These are phyloP conservation scores for Takifugu bimaculatus DNA, from an alignment of 2,113 vertebrate genomes.

Conservation along the genomic window DNA sequence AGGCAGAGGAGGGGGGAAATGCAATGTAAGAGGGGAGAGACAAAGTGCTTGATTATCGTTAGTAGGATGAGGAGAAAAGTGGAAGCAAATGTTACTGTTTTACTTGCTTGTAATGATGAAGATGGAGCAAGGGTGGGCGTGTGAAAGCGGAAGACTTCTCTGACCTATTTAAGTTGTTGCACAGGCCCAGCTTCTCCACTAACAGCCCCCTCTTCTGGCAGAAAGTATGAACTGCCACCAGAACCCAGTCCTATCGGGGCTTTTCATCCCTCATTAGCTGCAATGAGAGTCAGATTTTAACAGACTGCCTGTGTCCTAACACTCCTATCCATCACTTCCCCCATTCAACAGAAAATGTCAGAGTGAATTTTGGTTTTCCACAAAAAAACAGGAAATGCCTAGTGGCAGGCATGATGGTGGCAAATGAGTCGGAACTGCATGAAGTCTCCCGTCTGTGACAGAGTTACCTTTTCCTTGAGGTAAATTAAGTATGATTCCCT, in stretches of 20 bases:
- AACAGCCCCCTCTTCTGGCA: constrained; percentile 64
- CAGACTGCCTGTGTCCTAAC: constrained; percentile 39
- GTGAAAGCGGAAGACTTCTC: constrained; percentile 35
- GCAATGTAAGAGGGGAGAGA: neutral
- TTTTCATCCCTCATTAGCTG: constrained; percentile 57
- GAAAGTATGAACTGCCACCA: constrained; percentile 10
- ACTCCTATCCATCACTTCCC: constrained; percentile 36
- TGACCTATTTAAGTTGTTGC: constrained; percentile 64
- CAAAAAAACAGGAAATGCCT: constrained; percentile 14
- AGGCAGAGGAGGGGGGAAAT: constrained; percentile 15
- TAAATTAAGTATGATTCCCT: neutral
- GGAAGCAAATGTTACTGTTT: constrained; percentile 24
- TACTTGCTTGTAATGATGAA: constrained; percentile 18
- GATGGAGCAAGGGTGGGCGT: constrained; percentile 40
- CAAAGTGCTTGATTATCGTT: constrained; percentile 22
- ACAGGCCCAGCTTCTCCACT: constrained; percentile 30
- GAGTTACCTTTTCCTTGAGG: neutral
- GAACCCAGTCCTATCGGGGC: constrained; percentile 4
- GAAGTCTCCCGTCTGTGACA: constrained; percentile 5
- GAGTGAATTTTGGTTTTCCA: constrained; percentile 12
- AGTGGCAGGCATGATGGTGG: constrained; percentile 25
- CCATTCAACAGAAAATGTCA: constrained; percentile 43
- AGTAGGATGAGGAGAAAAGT: constrained; percentile 2
- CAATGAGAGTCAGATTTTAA: constrained; percentile 42
- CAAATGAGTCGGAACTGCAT: constrained; percentile 9